Percentiles rank a stretch among this genome's conserved stretches.
These are phyloP conservation scores for Rutilus rutilus DNA, from an alignment of 2,113 vertebrate genomes.

Conservation along the genomic window DNA sequence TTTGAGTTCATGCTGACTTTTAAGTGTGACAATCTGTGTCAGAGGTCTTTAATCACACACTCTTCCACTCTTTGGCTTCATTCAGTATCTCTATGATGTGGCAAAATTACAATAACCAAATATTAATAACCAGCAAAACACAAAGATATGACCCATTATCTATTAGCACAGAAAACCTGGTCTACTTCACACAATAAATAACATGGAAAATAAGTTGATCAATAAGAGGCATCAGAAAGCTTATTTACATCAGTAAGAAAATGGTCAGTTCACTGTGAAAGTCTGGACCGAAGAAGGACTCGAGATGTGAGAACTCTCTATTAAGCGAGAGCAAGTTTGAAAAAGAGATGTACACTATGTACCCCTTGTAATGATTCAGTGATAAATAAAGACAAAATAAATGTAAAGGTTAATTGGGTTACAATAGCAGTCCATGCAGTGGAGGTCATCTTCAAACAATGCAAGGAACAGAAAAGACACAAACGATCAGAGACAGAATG, in stretches of 20 bases:
- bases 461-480: constrained; percentile 18
- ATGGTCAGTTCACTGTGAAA: background rate
- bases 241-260: constrained; percentile 43
- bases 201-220: background rate
- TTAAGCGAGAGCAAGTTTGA: background rate
- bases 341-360: background rate
- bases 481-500: constrained; percentile 12
- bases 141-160: background rate
- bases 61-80: background rate
- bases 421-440: constrained; percentile 33
- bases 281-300: background rate
- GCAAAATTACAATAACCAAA: constrained; percentile 6
- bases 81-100: background rate
- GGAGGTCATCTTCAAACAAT: constrained; percentile 11
- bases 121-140: constrained; percentile 26
- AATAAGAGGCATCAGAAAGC: constrained; percentile 3
- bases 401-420: constrained; percentile 19
- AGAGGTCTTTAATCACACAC: background rate
- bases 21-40: no score
- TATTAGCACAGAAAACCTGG: constrained; percentile 31
- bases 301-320: background rate
- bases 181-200: constrained; percentile 42
- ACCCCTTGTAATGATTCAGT: background rate
- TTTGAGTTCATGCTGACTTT: background rate
- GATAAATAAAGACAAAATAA: constrained; percentile 13